These are phyloP conservation scores for Ctenoplectra terminalis DNA, from an alignment of 1,140 invertebrate species.

Conservation along the genomic window DNA sequence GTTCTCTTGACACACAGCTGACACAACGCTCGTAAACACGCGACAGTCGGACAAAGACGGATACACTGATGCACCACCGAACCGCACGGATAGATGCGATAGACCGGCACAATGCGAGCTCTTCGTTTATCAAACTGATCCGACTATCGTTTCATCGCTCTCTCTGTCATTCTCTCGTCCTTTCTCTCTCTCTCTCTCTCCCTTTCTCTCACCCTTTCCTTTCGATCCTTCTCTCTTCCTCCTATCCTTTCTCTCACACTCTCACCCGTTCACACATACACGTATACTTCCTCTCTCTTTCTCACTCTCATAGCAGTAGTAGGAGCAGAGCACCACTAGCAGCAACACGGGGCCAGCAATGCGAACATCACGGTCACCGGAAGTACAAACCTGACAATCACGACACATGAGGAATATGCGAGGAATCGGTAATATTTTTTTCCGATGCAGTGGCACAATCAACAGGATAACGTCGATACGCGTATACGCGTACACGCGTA, in stretches of 20 bases:
- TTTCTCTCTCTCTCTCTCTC: conserved; percentile 8
- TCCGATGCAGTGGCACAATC: conserved; percentile 79
- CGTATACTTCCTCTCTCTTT: neutral
- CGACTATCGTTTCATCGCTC: conserved; percentile 28
- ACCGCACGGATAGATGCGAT: conserved; percentile 27
- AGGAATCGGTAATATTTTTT: conserved; percentile 89
- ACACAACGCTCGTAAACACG: conserved; percentile 61
- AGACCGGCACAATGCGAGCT: conserved; percentile 33
- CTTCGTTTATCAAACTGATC: conserved; percentile 55
- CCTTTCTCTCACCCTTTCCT: conserved; percentile 9
- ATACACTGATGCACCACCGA: conserved; percentile 23
- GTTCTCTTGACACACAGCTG: conserved; percentile 62
- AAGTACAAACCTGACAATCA: conserved; percentile 83
- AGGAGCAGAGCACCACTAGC: conserved; percentile 41
- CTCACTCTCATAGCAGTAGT: conserved; percentile 15
- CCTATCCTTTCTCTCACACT: conserved; percentile 1
- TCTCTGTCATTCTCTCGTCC: conserved; percentile 14
- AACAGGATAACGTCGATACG: conserved; percentile 83
- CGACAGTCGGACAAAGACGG: conserved; percentile 44
- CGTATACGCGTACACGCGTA: too few relatives aligned
- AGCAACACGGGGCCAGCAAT: conserved; percentile 54
- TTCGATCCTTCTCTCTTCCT: neutral
- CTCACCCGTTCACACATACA: neutral
- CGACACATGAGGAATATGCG: conserved; percentile 89
- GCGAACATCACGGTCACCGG: conserved; percentile 84